phyloP scores from a whole-genome alignment of 2,888 invertebrate species.

The Cylindroiulus punctatus region DNA sequence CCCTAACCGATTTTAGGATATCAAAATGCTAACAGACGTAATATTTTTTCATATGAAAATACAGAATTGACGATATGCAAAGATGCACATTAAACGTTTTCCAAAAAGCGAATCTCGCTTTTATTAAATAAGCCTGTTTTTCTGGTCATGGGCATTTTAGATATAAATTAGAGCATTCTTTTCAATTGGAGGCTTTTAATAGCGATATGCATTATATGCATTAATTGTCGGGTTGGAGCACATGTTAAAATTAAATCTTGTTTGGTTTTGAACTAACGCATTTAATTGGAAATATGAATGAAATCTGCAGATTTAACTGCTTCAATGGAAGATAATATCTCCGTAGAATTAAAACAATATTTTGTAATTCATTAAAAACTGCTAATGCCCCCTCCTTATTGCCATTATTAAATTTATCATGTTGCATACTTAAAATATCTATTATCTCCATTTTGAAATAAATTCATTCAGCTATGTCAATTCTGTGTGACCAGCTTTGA shows the following conservation, averaged over 20 bases:
- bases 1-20: not conserved
- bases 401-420: no score
- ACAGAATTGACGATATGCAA: not conserved
- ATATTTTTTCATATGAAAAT: no score
- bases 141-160: not conserved
- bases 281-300: no score
- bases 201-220: not conserved
- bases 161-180: not conserved
- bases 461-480: not conserved
- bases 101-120: not conserved
- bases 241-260: not conserved
- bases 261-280: not conserved
- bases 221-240: not conserved
- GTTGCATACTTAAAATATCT: no score
- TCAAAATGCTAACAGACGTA: not conserved
- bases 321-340: no score
- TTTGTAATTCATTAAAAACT: no score
- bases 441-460: not conserved
- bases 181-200: not conserved
- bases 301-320: no score
- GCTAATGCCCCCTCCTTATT: no score
- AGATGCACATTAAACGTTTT: not conserved
- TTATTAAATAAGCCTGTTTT: constrained; percentile 1
- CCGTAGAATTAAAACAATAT: no score
- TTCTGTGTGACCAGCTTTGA: not conserved